phyloP scores from a whole-genome alignment of 2,113 vertebrate species.

The Cygnus buccinator region DNA sequence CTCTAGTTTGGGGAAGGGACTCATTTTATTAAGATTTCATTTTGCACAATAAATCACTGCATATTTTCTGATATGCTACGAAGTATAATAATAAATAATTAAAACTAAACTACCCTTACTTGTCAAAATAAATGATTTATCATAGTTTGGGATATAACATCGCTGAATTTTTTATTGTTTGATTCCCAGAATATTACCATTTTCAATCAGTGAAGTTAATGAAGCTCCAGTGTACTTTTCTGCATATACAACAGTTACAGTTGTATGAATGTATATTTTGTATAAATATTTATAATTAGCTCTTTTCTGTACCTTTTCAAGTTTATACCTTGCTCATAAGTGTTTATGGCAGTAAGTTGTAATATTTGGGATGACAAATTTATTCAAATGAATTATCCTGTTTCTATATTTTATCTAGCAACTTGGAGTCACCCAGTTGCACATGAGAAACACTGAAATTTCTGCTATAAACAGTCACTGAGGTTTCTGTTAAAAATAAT shows the following conservation, averaged over 20 bases:
- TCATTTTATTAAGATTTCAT: conserved; percentile 68
- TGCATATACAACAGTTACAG: neutral
- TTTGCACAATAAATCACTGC: conserved; percentile 67
- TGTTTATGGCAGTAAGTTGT: neutral
- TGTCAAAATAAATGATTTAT: conserved; percentile 70
- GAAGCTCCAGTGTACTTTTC: conserved; percentile 5
- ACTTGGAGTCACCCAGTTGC: neutral
- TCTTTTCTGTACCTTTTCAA: neutral
- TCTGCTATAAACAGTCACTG: neutral
- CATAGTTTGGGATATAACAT: conserved; percentile 59
- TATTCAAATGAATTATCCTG: neutral
- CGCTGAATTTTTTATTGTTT: conserved; percentile 69
- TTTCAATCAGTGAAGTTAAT: conserved; percentile 58
- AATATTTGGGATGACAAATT: neutral
- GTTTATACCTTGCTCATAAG: neutral
- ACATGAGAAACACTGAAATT: neutral
- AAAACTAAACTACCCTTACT: conserved; percentile 55
- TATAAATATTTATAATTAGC: neutral
- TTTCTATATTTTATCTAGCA: neutral
- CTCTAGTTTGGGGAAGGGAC: conserved; percentile 45
- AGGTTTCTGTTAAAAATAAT: neutral
- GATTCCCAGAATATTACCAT: conserved; percentile 63
- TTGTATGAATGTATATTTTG: neutral
- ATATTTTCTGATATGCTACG: conserved; percentile 59
- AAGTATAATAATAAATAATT: conserved; percentile 72